A percentile compares a stretch with the other conserved stretches of the same genome.
phyloP scores from a whole-genome alignment of 2,888 invertebrate genomes.

The Pyrgus malvae region DNA sequence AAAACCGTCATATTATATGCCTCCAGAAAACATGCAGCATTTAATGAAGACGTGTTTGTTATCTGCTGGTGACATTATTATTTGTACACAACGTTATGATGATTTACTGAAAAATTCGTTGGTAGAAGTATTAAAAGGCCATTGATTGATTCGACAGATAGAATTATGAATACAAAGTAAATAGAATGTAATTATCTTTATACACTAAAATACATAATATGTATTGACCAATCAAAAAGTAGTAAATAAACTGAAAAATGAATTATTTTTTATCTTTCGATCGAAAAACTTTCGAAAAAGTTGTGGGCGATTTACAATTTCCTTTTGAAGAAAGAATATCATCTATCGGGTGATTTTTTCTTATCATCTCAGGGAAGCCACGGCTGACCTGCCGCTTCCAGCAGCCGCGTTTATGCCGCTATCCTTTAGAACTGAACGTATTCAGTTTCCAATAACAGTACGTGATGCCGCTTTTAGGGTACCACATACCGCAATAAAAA shows the following conservation, averaged over 20 bases:
- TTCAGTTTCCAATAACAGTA: background rate
- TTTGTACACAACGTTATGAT: no score
- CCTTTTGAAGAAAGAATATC: background rate
- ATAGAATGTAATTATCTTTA: no score
- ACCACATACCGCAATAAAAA: background rate
- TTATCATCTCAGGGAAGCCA: background rate
- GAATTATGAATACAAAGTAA: no score
- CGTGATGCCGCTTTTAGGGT: background rate
- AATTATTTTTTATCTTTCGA: background rate
- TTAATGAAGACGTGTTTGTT: slow-evolving; percentile 4
- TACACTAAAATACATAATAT: no score
- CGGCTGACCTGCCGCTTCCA: background rate
- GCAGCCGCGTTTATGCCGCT: background rate
- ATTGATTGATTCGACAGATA: background rate
- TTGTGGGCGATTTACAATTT: background rate
- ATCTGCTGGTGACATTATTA: slow-evolving; percentile 9
- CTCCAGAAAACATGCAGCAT: background rate
- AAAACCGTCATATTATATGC: slow-evolving; percentile 17
- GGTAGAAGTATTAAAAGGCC: no score
- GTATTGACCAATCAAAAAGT: no score
- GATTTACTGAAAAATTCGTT: no score
- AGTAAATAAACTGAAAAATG: background rate
- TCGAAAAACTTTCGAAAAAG: background rate
- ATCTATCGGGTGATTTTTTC: background rate
- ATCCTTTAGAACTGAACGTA: background rate